A percentile compares a stretch with the other conserved stretches of the same genome.
Conservation (phyloP, 2,113 vertebrate species). For the Cervus canadensis region DNA sequence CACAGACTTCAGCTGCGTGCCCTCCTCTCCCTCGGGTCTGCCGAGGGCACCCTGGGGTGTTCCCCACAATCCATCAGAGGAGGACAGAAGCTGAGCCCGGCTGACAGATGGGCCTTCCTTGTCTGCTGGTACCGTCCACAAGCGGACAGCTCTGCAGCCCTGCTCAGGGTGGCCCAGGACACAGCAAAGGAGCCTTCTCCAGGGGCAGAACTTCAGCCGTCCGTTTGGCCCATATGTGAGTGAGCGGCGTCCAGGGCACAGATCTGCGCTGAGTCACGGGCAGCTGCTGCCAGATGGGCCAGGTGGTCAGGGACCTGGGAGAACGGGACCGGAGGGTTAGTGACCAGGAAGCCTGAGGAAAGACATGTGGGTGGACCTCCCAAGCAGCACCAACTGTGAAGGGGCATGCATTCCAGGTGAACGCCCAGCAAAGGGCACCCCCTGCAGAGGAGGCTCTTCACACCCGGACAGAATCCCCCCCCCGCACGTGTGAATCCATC, state of each 20-base stretch:
- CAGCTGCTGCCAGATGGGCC: not conserved
- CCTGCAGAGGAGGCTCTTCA: not conserved
- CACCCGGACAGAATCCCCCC: not conserved
- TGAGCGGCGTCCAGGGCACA: not conserved
- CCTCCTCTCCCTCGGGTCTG: not conserved
- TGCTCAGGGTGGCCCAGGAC: not conserved
- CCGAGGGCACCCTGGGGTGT: no score
- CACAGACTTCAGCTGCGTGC: not conserved
- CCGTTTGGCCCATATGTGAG: not conserved
- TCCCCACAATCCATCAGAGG: fast-evolving
- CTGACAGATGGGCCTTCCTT: not conserved
- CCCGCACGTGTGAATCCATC: not conserved
- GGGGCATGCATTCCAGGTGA: fast-evolving
- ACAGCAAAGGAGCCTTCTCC: not conserved
- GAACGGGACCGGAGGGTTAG: no score
- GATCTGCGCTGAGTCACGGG: not conserved
- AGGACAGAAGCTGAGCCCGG: not conserved
- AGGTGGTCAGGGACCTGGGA: not conserved
- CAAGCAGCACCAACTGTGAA: not conserved
- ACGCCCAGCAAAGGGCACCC: not conserved
- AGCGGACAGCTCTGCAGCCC: no score
- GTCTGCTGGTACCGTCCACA: not conserved
- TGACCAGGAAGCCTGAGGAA: not conserved
- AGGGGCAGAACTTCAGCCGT: not conserved
- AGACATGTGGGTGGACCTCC: not conserved